phyloP scores from a whole-genome alignment of 2,888 invertebrate species.

The Troides aeacus region DNA sequence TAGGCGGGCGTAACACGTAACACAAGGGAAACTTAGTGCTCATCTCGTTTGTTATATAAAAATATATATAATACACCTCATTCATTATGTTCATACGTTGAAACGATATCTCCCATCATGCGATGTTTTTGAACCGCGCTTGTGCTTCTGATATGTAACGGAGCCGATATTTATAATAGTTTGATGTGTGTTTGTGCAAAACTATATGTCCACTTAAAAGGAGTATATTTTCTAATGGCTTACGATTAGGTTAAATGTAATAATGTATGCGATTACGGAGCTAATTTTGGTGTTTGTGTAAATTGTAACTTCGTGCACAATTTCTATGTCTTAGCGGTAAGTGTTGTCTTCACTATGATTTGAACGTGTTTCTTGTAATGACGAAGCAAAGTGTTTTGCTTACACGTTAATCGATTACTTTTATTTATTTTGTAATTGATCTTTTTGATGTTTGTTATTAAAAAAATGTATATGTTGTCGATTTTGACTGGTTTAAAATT shows the following conservation, averaged over 20 bases:
- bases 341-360: constrained; percentile 10
- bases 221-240: constrained; percentile 67
- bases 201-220: constrained; percentile 40
- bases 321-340: constrained; percentile 30
- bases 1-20: too few species aligned
- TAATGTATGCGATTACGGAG: constrained; percentile 50
- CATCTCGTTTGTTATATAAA: too few species aligned
- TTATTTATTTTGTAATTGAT: constrained; percentile 6
- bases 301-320: constrained; percentile 33
- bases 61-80: too few species aligned
- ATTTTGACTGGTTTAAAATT: constrained; percentile 10
- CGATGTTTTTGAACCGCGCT: constrained; percentile 16
- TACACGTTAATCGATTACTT: constrained; percentile 3
- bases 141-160: constrained; percentile 12
- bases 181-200: constrained; percentile 21
- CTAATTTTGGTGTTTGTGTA: constrained; percentile 33
- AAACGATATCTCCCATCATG: constrained; percentile 12
- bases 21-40: too few species aligned
- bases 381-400: neutral
- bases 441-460: neutral
- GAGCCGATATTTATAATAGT: constrained; percentile 15
- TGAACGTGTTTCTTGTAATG: neutral
- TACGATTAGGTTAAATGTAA: constrained; percentile 45
- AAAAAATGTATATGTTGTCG: neutral
- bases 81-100: neutral